These are phyloP conservation scores for Dryoscopus gambensis DNA, from an alignment of 2,113 vertebrate genomes.

Conservation along the genomic window DNA sequence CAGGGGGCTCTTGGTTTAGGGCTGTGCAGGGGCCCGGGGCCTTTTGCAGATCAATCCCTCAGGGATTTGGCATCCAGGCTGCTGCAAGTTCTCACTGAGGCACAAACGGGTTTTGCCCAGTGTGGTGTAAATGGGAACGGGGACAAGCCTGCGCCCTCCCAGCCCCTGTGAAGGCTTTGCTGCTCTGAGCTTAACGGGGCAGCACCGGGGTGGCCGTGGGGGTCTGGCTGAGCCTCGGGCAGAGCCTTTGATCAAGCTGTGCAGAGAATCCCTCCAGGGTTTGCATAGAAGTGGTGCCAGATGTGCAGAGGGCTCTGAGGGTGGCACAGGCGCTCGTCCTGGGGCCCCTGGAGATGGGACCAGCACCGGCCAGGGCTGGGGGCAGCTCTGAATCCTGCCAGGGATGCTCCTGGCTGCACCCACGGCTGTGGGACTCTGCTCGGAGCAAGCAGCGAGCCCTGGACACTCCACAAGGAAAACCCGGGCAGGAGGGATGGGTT, in stretches of 20 bases:
- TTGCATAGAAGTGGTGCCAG: neutral
- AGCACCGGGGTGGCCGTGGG: accelerated
- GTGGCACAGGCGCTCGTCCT: accelerated
- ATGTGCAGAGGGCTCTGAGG: neutral
- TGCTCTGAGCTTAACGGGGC: accelerated
- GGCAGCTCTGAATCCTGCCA: neutral
- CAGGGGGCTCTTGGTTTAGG: neutral
- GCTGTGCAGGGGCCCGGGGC: neutral
- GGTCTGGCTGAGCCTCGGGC: neutral
- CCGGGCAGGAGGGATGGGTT: accelerated
- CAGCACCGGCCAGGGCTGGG: neutral
- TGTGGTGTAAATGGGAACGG: accelerated
- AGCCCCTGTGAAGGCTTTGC: neutral
- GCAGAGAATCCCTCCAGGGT: neutral
- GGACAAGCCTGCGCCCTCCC: neutral
- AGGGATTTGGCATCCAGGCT: neutral
- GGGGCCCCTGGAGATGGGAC: neutral
- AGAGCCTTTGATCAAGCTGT: neutral
- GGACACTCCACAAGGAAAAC: accelerated
- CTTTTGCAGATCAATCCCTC: neutral
- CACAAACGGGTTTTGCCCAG: neutral
- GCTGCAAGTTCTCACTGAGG: accelerated
- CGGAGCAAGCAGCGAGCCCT: accelerated
- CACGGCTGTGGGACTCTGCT: neutral
- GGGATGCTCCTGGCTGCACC: neutral